These are phyloP conservation scores for Callitettix versicolor DNA, from an alignment of 1,140 invertebrate genomes.

Conservation along the genomic window DNA sequence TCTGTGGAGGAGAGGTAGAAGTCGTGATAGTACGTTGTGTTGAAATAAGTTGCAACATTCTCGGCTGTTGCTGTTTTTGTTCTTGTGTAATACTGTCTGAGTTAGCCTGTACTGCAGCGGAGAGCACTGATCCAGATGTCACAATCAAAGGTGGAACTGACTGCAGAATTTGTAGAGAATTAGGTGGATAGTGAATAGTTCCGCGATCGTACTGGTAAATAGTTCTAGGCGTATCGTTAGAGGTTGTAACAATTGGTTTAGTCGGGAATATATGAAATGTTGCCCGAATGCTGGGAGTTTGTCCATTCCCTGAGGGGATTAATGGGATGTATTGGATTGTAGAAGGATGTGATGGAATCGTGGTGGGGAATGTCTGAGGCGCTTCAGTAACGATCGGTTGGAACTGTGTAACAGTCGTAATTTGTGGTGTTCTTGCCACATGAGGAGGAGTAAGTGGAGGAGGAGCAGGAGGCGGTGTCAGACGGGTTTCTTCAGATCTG, in stretches of 20 bases:
- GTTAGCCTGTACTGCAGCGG: slow-evolving; percentile 10
- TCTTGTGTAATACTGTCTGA: slow-evolving; percentile 10
- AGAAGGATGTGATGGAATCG: slow-evolving; percentile 27
- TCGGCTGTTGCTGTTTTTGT: slow-evolving; percentile 17
- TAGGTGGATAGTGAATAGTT: slow-evolving; percentile 28
- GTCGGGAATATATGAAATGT: slow-evolving; percentile 20
- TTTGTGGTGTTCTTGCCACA: no score
- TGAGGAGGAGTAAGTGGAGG: slow-evolving; percentile 9
- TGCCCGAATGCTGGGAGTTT: slow-evolving; percentile 12
- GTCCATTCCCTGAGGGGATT: slow-evolving; percentile 6
- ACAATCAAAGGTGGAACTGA: slow-evolving; percentile 26
- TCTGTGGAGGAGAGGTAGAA: slow-evolving; percentile 11
- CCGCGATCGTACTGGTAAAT: slow-evolving; percentile 18
- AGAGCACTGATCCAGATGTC: slow-evolving; percentile 21
- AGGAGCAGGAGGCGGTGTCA: slow-evolving; percentile 17
- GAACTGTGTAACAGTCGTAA: slow-evolving; percentile 27
- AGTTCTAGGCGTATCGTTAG: slow-evolving; percentile 23
- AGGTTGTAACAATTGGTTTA: slow-evolving; percentile 15
- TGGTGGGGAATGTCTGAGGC: slow-evolving; percentile 26
- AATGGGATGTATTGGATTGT: slow-evolving; percentile 27
- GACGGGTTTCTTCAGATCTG: slow-evolving; percentile 19
- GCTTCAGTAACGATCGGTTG: slow-evolving; percentile 29
- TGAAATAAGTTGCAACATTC: slow-evolving; percentile 15
- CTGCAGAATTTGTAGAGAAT: slow-evolving; percentile 25
- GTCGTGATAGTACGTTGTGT: slow-evolving; percentile 16